Evolutionary conservation across 2,888 invertebrate species (phyloP).

Genomic region (Agonopterix heracliana): DNA sequence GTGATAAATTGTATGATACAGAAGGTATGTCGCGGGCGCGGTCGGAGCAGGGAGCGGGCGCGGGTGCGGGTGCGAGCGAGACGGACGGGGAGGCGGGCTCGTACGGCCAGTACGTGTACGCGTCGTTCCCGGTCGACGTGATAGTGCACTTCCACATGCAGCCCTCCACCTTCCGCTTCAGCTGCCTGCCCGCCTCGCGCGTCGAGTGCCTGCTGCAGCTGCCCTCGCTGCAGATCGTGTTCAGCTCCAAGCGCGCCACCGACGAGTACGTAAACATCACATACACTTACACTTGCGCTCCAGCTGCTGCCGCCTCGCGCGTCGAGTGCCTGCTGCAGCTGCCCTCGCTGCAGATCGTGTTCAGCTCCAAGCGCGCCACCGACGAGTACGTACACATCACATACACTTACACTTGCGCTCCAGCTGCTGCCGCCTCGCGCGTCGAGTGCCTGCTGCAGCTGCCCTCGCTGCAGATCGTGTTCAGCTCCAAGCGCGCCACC

Average conservation of each 20-base stretch:
- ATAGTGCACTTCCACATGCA: conserved; percentile 99
- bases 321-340: too few species aligned
- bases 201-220: conserved; percentile 97
- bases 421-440: too few species aligned
- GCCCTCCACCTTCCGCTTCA: conserved; percentile 96
- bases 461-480: too few species aligned
- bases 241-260: conserved; percentile 93
- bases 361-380: too few species aligned
- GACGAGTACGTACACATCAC: too few species aligned
- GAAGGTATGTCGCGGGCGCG: too few species aligned
- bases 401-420: too few species aligned
- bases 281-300: not conserved
- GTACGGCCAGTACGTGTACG: conserved; percentile 88
- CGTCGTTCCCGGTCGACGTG: conserved; percentile 98
- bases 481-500: too few species aligned
- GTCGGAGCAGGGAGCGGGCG: conserved; percentile 38
- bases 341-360: too few species aligned
- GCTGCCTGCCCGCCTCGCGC: conserved; percentile 94
- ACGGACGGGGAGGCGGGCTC: conserved; percentile 64
- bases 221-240: conserved; percentile 97
- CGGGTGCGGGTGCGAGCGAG: conserved; percentile 50
- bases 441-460: too few species aligned
- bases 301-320: not conserved
- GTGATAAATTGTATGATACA: too few species aligned
- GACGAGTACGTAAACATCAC: conserved; percentile 76